Base-by-base conservation (phyloP, 2,888 invertebrate genomes). In the Branchipolynoe longqiensis region DNA sequence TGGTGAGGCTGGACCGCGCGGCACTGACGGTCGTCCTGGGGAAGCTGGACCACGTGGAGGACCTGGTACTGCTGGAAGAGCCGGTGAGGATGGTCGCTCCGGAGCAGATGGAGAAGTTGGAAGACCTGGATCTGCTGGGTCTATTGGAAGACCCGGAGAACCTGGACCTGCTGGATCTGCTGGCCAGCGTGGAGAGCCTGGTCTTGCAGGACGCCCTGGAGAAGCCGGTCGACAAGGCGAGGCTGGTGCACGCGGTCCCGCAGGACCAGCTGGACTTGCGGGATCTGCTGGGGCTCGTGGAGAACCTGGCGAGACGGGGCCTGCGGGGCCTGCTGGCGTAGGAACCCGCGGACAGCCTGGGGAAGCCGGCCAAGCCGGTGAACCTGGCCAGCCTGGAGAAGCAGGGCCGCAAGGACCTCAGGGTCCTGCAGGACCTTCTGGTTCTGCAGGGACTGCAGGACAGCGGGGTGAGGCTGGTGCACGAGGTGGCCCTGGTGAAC, bases 361-460 rank as follows among this genome's bases (percentile, higher is more conserved):
- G 25, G 40, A 54, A 22, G 38, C 84, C 48, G 64, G 69, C 64
- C 1, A 36, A 36, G 1, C 78, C 25, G 86, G 86, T 56, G 38
- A 59, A 36, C 59, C 86, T 36, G 88, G 87, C 82, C 74, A 69
- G 94, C 95, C 96, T 31, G 98, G 97, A 1, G 94, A 97, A 25
- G 97, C 97, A 36, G 98, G 98, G 0, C 97, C 97, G 91, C 96
- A 97, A 8, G 98, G 98, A 41, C 95, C 95, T 87, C 96, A 96
- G 36, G 86, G 86, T 14, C 41, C 31, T 64, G 0, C 54, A 64
- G 85, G 85, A n/a, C 40, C 54, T n/a, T 48, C 82, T 83, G 85
- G 85, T 31, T 48, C 54, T 28, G 22, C 59, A 18, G 87, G 87
- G 28, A 25, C 59, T 59, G n/a, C 58, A 31, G 87, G 87, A 38